These are phyloP conservation scores for Caenorhabditis doughertyi DNA, from an alignment of 2,888 invertebrate species.

Conservation along the genomic window DNA sequence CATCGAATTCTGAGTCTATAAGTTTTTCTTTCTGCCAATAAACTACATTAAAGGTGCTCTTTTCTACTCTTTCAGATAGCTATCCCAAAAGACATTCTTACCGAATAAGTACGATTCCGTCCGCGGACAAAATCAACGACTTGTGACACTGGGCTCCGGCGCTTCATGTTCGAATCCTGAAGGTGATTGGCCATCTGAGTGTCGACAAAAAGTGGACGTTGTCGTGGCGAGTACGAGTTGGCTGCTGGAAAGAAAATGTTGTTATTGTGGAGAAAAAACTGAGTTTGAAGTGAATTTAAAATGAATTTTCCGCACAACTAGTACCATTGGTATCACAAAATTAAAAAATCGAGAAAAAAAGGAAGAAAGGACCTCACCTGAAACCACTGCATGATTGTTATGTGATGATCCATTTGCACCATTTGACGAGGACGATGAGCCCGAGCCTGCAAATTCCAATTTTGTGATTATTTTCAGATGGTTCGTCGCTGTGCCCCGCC, in stretches of 20 bases:
- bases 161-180: constrained; percentile 39
- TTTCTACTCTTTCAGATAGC: not conserved
- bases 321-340: too few species aligned
- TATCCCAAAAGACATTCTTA: constrained; percentile 13
- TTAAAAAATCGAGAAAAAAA: too few species aligned
- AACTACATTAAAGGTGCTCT: too few species aligned
- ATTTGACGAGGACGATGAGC: constrained; percentile 41
- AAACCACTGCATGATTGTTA: constrained; percentile 6
- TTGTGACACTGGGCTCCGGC: constrained; percentile 69
- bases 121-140: constrained; percentile 73
- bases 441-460: constrained; percentile 39
- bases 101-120: constrained; percentile 70
- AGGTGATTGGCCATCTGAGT: constrained; percentile 72
- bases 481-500: too few species aligned
- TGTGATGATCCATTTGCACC: constrained; percentile 8
- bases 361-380: not conserved
- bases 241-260: constrained; percentile 14
- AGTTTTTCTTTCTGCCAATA: too few species aligned
- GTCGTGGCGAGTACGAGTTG: constrained; percentile 66
- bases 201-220: constrained; percentile 74
- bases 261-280: too few species aligned
- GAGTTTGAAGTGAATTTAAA: too few species aligned
- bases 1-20: too few species aligned
- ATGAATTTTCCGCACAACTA: too few species aligned
- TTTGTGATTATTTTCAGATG: too few species aligned